Percentiles rank a stretch among this genome's conserved stretches.
Evolutionary conservation across 1,140 invertebrate species (phyloP).

Genomic region (Xylocopa sonorina): DNA sequence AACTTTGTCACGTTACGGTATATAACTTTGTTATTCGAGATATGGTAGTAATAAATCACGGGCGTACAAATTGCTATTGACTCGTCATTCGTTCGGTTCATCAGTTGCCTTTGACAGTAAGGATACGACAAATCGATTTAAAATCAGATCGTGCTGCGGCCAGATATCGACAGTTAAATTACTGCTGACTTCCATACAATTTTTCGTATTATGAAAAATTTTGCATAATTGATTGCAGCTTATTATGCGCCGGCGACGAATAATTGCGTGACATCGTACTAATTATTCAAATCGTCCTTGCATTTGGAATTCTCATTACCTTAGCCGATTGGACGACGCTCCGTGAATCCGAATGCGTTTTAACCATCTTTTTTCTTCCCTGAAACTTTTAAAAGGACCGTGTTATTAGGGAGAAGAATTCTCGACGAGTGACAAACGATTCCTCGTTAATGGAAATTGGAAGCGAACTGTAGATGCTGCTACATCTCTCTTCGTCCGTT

Average conservation of each 20-base stretch:
- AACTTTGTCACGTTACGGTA: no score
- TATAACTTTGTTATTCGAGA: neutral
- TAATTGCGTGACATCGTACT: slow-evolving; percentile 17
- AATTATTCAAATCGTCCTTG: slow-evolving; percentile 28
- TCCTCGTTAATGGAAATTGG: no score
- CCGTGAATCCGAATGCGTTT: neutral
- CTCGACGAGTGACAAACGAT: no score
- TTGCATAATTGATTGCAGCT: slow-evolving; percentile 22
- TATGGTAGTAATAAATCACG: neutral
- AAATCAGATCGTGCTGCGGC: neutral
- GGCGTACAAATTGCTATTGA: neutral
- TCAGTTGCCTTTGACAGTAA: neutral
- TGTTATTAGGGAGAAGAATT: neutral
- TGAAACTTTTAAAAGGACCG: neutral
- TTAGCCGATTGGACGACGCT: neutral
- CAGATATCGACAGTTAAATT: neutral
- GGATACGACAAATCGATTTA: slow-evolving; percentile 8
- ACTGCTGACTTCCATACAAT: neutral
- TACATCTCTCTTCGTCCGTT: no score
- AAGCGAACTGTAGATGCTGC: no score
- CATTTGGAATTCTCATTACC: slow-evolving; percentile 14
- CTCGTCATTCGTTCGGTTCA: neutral
- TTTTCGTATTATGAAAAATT: slow-evolving; percentile 32
- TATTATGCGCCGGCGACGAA: slow-evolving; percentile 10
- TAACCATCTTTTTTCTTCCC: neutral